phyloP scores from a whole-genome alignment of 2,113 vertebrate species.

The Pluvialis apricaria region DNA sequence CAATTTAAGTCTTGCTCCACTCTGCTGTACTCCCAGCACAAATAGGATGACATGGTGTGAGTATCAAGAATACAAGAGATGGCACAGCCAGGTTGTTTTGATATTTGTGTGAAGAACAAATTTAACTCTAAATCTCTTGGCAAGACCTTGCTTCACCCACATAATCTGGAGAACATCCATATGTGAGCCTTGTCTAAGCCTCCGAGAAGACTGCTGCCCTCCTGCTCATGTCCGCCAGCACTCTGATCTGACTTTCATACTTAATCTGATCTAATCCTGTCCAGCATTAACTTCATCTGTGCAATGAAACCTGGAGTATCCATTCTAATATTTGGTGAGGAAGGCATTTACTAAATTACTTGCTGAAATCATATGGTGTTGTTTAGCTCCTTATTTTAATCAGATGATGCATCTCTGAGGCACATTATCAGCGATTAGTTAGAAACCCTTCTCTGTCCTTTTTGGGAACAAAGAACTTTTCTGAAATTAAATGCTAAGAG shows the following conservation, averaged over 20 bases:
- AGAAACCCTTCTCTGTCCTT: conserved; percentile 69
- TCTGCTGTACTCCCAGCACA: conserved; percentile 60
- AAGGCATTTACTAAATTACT: conserved; percentile 88
- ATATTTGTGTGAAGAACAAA: conserved; percentile 79
- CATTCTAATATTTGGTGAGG: conserved; percentile 79
- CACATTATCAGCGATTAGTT: conserved; percentile 75
- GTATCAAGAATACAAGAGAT: conserved; percentile 67
- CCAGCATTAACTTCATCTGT: conserved; percentile 84
- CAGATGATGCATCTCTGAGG: conserved; percentile 74
- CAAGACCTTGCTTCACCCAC: conserved; percentile 73
- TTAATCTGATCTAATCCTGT: conserved; percentile 88
- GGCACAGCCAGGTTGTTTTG: conserved; percentile 73
- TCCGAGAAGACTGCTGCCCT: conserved; percentile 72
- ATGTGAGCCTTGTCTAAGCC: conserved; percentile 76
- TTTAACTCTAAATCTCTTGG: conserved; percentile 81
- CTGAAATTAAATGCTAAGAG: conserved; percentile 45
- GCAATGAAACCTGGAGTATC: conserved; percentile 84
- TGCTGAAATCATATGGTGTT: conserved; percentile 80
- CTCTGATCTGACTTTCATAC: conserved; percentile 82
- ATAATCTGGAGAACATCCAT: conserved; percentile 77
- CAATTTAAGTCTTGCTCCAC: conserved; percentile 54
- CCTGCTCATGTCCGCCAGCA: conserved; percentile 71
- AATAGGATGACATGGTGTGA: conserved; percentile 78
- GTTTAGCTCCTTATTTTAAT: conserved; percentile 83
- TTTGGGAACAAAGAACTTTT: conserved; percentile 68